Percentiles rank a stretch among this genome's conserved stretches.
phyloP scores from a whole-genome alignment of 2,113 vertebrate genomes.

The Oryctolagus cuniculus region mOryCun1.1 NC_091433.1:24827001-24827500 shows the following conservation, averaged over 20 bases:
- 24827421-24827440: too few relatives aligned
- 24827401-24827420: too few relatives aligned
- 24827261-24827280: not conserved
- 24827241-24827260: not conserved
- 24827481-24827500: too few relatives aligned
- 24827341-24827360: not conserved
- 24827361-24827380: not conserved
- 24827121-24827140: not conserved
- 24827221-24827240: not conserved
- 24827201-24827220: not conserved
- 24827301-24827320: not conserved
- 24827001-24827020: too few relatives aligned
- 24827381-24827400: not conserved
- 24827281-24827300: not conserved
- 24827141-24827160: not conserved
- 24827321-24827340: not conserved
- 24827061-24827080: too few relatives aligned
- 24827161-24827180: not conserved
- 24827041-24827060: too few relatives aligned
- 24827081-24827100: too few relatives aligned
- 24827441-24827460: too few relatives aligned
- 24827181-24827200: not conserved
- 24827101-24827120: not conserved
- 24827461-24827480: too few relatives aligned
- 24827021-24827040: too few relatives aligned